Evolutionary conservation across 2,113 vertebrate genomes (phyloP).

Genomic region (Alaudala cheleensis): DNA sequence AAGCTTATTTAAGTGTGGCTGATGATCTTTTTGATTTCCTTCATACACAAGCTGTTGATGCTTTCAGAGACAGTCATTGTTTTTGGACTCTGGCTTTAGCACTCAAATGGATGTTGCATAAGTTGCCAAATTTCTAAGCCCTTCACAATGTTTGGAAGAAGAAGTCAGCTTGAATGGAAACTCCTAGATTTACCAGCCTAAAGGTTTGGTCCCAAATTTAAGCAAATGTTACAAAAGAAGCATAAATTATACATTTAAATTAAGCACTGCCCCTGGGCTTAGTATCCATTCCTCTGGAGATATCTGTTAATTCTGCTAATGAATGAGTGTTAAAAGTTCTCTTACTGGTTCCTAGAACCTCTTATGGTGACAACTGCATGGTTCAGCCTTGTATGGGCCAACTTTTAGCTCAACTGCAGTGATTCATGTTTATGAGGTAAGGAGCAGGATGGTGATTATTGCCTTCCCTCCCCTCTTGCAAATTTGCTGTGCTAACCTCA

Average conservation of each 20-base stretch:
- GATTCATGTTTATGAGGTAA: neutral
- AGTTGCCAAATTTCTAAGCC: neutral
- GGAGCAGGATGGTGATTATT: neutral
- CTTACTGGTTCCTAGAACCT: neutral
- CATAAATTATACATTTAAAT: neutral
- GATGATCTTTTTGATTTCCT: neutral
- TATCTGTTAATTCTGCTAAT: neutral
- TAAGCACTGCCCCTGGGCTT: neutral
- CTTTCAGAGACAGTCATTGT: neutral
- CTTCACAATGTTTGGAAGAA: neutral
- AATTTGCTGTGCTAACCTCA: neutral
- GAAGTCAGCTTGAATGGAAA: neutral
- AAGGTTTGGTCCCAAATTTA: neutral
- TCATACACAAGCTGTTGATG: neutral
- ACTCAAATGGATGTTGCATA: neutral
- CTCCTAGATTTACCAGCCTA: neutral
- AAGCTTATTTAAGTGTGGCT: neutral
- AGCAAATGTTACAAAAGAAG: neutral
- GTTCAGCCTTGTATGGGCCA: neutral
- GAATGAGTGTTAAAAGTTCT: neutral
- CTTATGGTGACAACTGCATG: neutral
- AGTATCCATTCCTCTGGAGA: neutral
- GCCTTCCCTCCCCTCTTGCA: accelerated
- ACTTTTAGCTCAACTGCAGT: neutral
- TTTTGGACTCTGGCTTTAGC: neutral